Evolutionary conservation across 2,113 vertebrate species (phyloP), one percentile per base, ranked within the genome.

Genomic region (Martes martes): DNA sequence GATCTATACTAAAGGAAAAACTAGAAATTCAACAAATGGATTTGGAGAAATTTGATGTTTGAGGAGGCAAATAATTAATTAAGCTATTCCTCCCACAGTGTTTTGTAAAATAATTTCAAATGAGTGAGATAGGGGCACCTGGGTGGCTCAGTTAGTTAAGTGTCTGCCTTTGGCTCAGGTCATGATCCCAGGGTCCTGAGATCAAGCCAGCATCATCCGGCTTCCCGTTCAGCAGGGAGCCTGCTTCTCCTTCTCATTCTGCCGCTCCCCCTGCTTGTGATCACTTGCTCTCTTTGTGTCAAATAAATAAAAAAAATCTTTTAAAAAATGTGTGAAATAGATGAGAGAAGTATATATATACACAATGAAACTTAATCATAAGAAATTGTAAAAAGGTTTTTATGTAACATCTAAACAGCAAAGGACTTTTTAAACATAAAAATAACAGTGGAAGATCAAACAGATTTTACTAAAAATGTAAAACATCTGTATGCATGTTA

Each of bases 81-180:
- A 81, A 45, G 36, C 65, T 36, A 80, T 89, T 96, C 14, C 33
- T 92, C 59, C 73, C 26, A 92, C 1, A 89, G 42, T 31, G 57
- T 81, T 94, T 95, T 39, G 78, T 59, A 95, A 95, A 88, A 94
- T 36, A 91, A 74, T 89, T 96, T 95, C 83, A 67, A 91, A 69
- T 86, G 78, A 39, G 45, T 73, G 52, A 78, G 63, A 81, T 71
- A 28, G 65, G 18, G 8, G 67, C 14, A 6, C 33, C 67, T 69
- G n/a, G 33, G 67, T 69, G n/a, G 33, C 33, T 69, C 33, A 36
- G 67, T 69, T 9, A 19, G 18, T 36, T 19, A 69, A 69, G 16
- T 1, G 16, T n/a, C 65, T 69, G 33, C 65, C 33, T 69, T 69
- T 21, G 33, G 33, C n/a, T 69, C n/a, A 69, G 33, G 67, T 69